Percentiles rank a stretch among this genome's conserved stretches.
Conservation (phyloP, 2,113 vertebrate species). For the Crotalus viridis region DNA sequence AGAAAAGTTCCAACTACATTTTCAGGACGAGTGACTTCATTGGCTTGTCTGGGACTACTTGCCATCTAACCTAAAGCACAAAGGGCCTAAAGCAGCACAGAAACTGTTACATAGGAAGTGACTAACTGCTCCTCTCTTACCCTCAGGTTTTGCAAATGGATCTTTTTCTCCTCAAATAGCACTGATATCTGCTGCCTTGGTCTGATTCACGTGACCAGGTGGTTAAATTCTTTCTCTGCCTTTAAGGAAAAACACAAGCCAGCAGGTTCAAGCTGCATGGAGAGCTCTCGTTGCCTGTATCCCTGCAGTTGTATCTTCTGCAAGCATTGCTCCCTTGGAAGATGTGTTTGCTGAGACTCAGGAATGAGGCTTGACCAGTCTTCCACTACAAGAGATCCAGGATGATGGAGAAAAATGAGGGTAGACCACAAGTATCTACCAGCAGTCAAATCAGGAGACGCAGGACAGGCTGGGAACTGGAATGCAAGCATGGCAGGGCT, state of each 20-base stretch:
- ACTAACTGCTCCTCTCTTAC: too few relatives aligned
- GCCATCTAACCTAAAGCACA: neutral
- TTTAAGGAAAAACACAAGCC: too few relatives aligned
- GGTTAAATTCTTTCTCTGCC: too few relatives aligned
- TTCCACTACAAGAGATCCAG: neutral
- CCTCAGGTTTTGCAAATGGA: too few relatives aligned
- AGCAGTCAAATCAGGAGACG: neutral
- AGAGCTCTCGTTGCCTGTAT: neutral
- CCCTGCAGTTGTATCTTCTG: neutral
- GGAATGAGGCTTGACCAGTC: neutral
- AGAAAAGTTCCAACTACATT: neutral
- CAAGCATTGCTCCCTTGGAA: neutral
- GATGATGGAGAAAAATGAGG: neutral
- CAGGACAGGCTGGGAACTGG: neutral
- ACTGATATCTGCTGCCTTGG: too few relatives aligned
- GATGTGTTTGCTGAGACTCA: neutral
- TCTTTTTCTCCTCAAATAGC: too few relatives aligned
- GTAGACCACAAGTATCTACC: neutral
- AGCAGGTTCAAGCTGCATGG: too few relatives aligned
- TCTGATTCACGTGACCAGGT: too few relatives aligned
- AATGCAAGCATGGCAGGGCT: neutral
- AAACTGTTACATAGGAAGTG: too few relatives aligned
- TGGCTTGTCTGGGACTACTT: neutral
- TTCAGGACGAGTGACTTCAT: neutral
- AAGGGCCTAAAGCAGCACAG: too few relatives aligned